phyloP scores from a whole-genome alignment of 1,140 invertebrate genomes.

The Belonocnema kinseyi region DNA sequence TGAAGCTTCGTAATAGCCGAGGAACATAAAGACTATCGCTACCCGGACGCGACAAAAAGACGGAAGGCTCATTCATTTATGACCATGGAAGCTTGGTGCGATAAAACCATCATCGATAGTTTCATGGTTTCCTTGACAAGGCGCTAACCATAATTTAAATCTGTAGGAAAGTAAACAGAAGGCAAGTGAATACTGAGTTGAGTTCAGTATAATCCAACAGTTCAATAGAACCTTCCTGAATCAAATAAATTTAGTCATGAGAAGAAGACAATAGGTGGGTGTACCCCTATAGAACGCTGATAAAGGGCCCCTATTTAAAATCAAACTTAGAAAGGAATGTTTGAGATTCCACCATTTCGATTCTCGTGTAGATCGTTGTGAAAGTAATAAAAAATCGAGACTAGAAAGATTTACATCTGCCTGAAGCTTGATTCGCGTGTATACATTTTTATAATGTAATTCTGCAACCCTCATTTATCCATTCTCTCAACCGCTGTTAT shows the following conservation, averaged over 20 bases:
- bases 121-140: too few relatives aligned
- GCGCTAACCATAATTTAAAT: too few relatives aligned
- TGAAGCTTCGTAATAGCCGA: constrained; percentile 23
- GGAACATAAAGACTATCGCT: neutral
- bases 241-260: too few relatives aligned
- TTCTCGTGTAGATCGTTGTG: constrained; percentile 26
- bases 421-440: neutral
- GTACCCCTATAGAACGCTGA: constrained; percentile 8
- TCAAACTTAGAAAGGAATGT: neutral
- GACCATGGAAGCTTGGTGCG: too few relatives aligned
- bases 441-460: neutral
- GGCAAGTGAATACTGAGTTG: too few relatives aligned
- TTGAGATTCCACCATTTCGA: neutral
- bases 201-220: too few relatives aligned
- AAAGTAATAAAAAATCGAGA: constrained; percentile 16
- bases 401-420: constrained; percentile 35
- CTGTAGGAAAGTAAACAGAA: too few relatives aligned
- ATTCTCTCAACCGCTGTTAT: neutral
- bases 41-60: neutral
- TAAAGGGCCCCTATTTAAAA: constrained; percentile 1
- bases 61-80: neutral
- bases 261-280: too few relatives aligned
- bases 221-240: too few relatives aligned
- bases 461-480: neutral
- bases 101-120: too few relatives aligned